phyloP scores from a whole-genome alignment of 2,888 invertebrate species.

The Drosophila vallismaia region DNA sequence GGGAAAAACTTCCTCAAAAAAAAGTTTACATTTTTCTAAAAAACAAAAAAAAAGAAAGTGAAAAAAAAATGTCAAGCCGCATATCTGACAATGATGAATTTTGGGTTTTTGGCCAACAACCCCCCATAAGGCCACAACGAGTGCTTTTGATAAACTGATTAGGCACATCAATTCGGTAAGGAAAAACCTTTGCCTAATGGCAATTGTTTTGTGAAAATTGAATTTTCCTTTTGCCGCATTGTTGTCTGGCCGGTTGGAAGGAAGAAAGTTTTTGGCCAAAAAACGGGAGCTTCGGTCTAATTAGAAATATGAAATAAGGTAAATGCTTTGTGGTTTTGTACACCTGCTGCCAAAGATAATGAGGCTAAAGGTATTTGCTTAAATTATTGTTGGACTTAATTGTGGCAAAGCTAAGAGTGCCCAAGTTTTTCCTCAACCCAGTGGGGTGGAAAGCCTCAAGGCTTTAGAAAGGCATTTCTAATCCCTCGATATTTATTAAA shows the following conservation, averaged over 20 bases:
- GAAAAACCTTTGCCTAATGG: slow-evolving; percentile 49
- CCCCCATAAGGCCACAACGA: slow-evolving; percentile 39
- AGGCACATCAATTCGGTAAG: slow-evolving; percentile 74
- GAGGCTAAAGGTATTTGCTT: slow-evolving; percentile 67
- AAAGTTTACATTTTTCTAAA: slow-evolving; percentile 59
- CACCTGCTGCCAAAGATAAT: slow-evolving; percentile 75
- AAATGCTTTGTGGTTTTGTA: slow-evolving; percentile 70
- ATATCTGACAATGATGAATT: slow-evolving; percentile 78
- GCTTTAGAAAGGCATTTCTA: background rate
- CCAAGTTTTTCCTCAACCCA: slow-evolving; percentile 49
- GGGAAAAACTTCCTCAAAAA: slow-evolving; percentile 52
- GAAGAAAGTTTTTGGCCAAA: slow-evolving; percentile 3
- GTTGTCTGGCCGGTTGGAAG: slow-evolving; percentile 33
- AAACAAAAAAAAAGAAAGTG: slow-evolving; percentile 57
- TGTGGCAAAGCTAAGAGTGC: slow-evolving; percentile 56
- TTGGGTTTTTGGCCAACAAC: slow-evolving; percentile 50
- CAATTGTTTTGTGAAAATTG: slow-evolving; percentile 76
- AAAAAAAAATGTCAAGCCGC: slow-evolving; percentile 73
- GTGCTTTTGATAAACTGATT: slow-evolving; percentile 74
- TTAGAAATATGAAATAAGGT: slow-evolving; percentile 70
- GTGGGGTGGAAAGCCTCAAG: slow-evolving; percentile 10
- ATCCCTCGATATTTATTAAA: background rate
- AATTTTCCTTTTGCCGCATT: slow-evolving; percentile 66
- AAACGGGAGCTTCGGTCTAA: slow-evolving; percentile 51
- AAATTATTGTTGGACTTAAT: slow-evolving; percentile 79